Percentiles rank a stretch among this genome's conserved stretches.
These are phyloP conservation scores for Isaurus tuberculatus DNA, from an alignment of 92 coral and sea anemone genomes.

Conservation along the genomic window DNA sequence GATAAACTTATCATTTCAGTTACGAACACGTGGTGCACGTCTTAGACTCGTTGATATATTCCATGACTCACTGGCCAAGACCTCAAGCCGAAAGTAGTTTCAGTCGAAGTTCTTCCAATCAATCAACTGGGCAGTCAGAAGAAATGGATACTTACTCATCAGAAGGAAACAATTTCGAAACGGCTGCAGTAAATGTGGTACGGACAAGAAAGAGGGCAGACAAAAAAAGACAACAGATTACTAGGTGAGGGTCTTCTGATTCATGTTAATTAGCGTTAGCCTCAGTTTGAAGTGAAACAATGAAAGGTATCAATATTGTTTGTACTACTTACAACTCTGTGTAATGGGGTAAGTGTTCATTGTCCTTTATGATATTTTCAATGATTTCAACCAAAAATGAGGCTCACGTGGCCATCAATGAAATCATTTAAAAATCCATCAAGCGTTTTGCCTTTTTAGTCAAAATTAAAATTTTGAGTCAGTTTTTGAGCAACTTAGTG, in stretches of 20 bases:
- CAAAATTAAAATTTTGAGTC: too few relatives aligned
- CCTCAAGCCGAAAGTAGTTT: constrained; percentile 41
- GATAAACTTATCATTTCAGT: constrained; percentile 42
- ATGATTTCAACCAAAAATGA: too few relatives aligned
- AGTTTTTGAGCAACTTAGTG: too few relatives aligned
- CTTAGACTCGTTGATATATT: constrained; percentile 84
- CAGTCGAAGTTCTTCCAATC: constrained; percentile 61
- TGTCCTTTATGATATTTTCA: too few relatives aligned
- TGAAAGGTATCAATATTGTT: too few relatives aligned
- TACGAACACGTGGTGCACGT: constrained; percentile 90
- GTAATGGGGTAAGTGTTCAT: too few relatives aligned
- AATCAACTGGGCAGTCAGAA: constrained; percentile 69
- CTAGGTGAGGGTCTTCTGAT: constrained; percentile 38
- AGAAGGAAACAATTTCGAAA: constrained; percentile 48
- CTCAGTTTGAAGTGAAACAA: too few relatives aligned
- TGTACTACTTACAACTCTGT: too few relatives aligned
- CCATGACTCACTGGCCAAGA: constrained; percentile 80
- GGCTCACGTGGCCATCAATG: too few relatives aligned
- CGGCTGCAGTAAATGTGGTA: constrained; percentile 27
- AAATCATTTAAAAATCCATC: too few relatives aligned
- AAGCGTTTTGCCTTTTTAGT: too few relatives aligned
- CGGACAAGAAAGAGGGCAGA: constrained; percentile 56
- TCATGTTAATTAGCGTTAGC: too few relatives aligned
- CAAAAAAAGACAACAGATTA: constrained; percentile 65
- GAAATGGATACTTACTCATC: constrained; percentile 56